A percentile compares a stretch with the other conserved stretches of the same genome.
Conservation (phyloP, 1,140 invertebrate species). For the Berghia stephanieae region DNA sequence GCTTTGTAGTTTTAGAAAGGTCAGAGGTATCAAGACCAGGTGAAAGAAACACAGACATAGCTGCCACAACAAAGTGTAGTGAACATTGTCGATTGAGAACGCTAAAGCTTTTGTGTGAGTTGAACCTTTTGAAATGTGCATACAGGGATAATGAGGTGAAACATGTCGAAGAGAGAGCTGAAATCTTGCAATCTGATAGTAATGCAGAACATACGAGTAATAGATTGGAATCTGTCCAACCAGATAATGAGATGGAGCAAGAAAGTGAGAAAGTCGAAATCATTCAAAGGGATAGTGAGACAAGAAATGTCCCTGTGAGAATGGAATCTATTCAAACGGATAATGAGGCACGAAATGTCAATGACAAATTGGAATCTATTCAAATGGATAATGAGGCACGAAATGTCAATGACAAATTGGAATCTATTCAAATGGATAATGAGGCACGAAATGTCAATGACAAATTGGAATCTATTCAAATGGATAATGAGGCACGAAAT, state of each 20-base stretch:
- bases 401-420: too few relatives aligned
- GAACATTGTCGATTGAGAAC: slow-evolving; percentile 20
- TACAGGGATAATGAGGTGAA: too few relatives aligned
- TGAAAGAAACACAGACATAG: neutral
- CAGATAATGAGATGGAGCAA: neutral
- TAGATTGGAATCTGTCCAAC: neutral
- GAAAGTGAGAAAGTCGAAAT: neutral
- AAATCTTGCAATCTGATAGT: neutral
- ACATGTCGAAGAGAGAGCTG: neutral
- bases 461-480: too few relatives aligned
- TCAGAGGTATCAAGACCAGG: neutral
- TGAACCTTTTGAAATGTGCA: slow-evolving; percentile 14
- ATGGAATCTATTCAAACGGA: neutral
- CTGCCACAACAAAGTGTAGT: slow-evolving; percentile 13
- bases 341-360: too few relatives aligned
- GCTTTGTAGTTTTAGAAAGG: slow-evolving; percentile 26
- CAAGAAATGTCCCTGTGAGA: neutral
- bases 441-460: too few relatives aligned
- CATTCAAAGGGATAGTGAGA: too few relatives aligned
- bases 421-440: too few relatives aligned
- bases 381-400: too few relatives aligned
- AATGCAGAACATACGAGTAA: neutral
- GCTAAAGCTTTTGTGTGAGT: slow-evolving; percentile 12
- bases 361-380: too few relatives aligned
- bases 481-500: too few relatives aligned